These are phyloP conservation scores for Nylanderia fulva DNA, from an alignment of 1,140 invertebrate species.

Conservation along the genomic window DNA sequence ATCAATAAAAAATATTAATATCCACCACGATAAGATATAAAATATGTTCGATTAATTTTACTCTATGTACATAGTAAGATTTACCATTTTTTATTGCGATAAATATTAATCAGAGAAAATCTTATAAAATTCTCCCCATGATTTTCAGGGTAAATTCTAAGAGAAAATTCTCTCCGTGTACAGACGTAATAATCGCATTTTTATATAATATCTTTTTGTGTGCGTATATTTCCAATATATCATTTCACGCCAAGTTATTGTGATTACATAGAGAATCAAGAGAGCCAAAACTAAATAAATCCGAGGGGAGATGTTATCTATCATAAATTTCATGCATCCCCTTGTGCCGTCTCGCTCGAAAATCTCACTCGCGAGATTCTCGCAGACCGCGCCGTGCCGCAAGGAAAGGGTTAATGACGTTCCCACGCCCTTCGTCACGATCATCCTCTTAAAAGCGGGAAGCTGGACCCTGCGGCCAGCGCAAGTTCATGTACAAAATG, in stretches of 20 bases:
- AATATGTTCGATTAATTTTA: too few species aligned
- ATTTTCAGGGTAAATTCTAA: too few species aligned
- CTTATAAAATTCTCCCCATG: too few species aligned
- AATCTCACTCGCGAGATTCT: slow-evolving; percentile 9
- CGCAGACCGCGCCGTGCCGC: slow-evolving; percentile 5
- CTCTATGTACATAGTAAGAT: too few species aligned
- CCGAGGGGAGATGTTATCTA: slow-evolving; percentile 18
- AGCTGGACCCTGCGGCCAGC: slow-evolving; percentile 7
- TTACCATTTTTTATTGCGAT: too few species aligned
- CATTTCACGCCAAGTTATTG: background rate
- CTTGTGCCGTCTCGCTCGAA: background rate
- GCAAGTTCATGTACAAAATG: slow-evolving; percentile 22
- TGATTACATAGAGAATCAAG: background rate
- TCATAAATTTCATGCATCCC: slow-evolving; percentile 25
- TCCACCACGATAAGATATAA: too few species aligned
- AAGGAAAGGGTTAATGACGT: slow-evolving; percentile 54
- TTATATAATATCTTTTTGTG: background rate
- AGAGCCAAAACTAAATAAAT: slow-evolving; percentile 21
- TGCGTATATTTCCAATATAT: background rate
- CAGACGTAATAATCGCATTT: background rate
- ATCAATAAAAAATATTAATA: too few species aligned
- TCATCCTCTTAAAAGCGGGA: slow-evolving; percentile 17
- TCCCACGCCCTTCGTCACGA: slow-evolving; percentile 47
- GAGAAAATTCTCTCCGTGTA: too few species aligned
- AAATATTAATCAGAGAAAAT: too few species aligned